These are phyloP conservation scores for Ornithoptera alexandrae DNA, from an alignment of 2,888 invertebrate genomes.

Conservation along the genomic window DNA sequence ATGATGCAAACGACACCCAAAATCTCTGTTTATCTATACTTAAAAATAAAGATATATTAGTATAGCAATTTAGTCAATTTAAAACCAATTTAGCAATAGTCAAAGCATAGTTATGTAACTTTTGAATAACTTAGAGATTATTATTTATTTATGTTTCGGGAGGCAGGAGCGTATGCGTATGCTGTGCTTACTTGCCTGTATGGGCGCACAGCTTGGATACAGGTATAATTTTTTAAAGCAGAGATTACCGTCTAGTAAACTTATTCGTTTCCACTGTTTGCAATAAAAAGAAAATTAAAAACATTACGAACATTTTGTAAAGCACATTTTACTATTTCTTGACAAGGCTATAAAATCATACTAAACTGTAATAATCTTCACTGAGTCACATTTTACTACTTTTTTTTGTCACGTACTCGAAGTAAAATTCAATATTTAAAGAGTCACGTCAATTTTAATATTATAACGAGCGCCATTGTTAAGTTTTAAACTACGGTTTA, in stretches of 20 bases:
- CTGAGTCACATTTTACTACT: constrained; percentile 18
- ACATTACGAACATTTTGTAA: constrained; percentile 20
- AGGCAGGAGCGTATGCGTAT: no score
- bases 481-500: constrained; percentile 12
- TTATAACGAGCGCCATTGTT: constrained; percentile 28
- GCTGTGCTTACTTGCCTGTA: no score
- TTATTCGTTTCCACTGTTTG: background rate
- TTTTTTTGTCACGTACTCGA: constrained; percentile 28
- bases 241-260: background rate
- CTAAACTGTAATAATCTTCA: constrained; percentile 14
- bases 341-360: constrained; percentile 21
- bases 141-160: no score
- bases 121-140: no score
- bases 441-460: constrained; percentile 24
- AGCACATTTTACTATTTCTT: constrained; percentile 15
- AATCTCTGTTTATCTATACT: no score
- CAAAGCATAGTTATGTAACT: no score
- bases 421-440: constrained; percentile 22
- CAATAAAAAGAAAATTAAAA: background rate
- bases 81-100: no score
- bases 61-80: no score
- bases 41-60: no score
- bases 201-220: no score
- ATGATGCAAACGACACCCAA: no score
- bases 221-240: background rate